Base-by-base conservation (phyloP, 2,888 invertebrate genomes). In the Parnassius apollo region DNA sequence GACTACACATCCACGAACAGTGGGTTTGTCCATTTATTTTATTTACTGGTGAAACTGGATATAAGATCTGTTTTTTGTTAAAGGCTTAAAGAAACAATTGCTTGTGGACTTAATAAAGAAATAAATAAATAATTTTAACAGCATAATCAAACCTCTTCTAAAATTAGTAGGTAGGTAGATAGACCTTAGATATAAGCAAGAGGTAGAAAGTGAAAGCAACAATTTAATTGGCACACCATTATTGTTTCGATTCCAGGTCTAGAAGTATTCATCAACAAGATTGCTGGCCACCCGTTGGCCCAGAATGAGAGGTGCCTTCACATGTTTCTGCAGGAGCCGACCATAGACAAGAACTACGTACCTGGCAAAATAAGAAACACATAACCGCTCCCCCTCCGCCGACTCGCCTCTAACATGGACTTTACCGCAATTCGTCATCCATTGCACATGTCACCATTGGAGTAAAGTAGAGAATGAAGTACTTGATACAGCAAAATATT, bases 301-400 rank as follows among this genome's bases (percentile, higher is more conserved):
- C 99, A 99, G 93, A 99, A 99, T 87, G 99, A 99, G 92, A 94
- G 98, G 81, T 99, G 99, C 92, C 95, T 99, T 80, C 99, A 99
- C 90, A 99, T 99, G 97, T 99, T 99, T 93, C 94, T 99, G 69
- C 99, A 99, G 89, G 99, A 99, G 80, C 96, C 96, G 57, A 95
- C 96, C 79, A 99, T 99, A 87, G 99, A 99, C 92, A 98, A 98
- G 93, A 99, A 98, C 93, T 99, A 99, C 91, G 98, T 99, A 72
- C 99, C 99, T 75, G 99, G 99, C 77, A 99, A 99, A 93, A 99
- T 99, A 89, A 94, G 98, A 84, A 98, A 97, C 93, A 97, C 97
- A 93, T 97, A 97, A 77, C 76, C 75, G 68, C 68, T 69, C 63
- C 66, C 55, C 63, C 68, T 66, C 61, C 66, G 64, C 64, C 55